phyloP scores from a whole-genome alignment of 2,888 invertebrate species.

The Drosophila prostipennis region DNA sequence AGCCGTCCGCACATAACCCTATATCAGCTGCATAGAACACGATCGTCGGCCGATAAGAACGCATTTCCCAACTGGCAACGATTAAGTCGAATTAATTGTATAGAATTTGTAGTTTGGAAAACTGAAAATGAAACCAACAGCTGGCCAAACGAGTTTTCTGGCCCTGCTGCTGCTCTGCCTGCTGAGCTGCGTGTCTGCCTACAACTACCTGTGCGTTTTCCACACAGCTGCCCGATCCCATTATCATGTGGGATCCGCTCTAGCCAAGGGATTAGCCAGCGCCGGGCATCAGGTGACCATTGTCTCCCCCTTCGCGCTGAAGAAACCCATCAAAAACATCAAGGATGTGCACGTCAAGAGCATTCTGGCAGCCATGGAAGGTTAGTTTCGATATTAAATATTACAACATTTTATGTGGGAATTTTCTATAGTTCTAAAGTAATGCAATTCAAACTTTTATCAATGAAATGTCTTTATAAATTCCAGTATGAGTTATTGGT shows the following conservation, averaged over 20 bases:
- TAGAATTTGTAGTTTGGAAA: constrained; percentile 5
- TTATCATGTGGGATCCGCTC: constrained; percentile 79
- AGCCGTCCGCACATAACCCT: not conserved
- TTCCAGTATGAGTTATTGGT: too few species aligned
- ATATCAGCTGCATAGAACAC: not conserved
- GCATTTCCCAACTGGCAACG: constrained; percentile 3
- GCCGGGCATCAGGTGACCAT: constrained; percentile 83
- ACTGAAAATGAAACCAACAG: constrained; percentile 38
- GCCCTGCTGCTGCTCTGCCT: constrained; percentile 48
- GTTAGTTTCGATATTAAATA: constrained; percentile 33
- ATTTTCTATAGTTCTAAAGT: not conserved
- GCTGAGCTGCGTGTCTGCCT: constrained; percentile 58
- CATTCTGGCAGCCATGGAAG: constrained; percentile 48
- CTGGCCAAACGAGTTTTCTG: constrained; percentile 46
- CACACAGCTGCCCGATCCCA: constrained; percentile 73
- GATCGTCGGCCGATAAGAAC: not conserved
- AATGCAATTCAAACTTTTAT: not conserved
- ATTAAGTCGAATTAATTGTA: constrained; percentile 2
- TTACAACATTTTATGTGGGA: not conserved
- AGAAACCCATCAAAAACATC: constrained; percentile 77
- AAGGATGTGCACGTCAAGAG: constrained; percentile 57
- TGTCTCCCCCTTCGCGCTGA: constrained; percentile 77
- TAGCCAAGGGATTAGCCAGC: constrained; percentile 81
- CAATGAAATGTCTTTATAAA: not conserved
- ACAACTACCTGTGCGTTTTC: constrained; percentile 69